These are phyloP conservation scores for Channa striata DNA, from an alignment of 2,797 vertebrate genomes.

Conservation along the genomic window DNA sequence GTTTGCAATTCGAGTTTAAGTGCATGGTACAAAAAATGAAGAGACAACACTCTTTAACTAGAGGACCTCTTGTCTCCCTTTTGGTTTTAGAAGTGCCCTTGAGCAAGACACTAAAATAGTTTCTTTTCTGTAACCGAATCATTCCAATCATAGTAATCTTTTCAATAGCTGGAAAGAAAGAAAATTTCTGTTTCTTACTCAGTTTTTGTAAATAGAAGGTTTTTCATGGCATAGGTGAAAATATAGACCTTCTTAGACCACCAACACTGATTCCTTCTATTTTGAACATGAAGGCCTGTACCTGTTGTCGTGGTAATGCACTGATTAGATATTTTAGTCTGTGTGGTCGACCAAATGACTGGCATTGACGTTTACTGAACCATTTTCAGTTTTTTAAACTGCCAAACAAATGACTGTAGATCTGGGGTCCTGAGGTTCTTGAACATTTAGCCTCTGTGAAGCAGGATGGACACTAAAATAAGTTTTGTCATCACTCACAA, in stretches of 20 bases:
- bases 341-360: no score
- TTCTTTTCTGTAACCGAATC: conserved; percentile 2
- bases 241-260: no score
- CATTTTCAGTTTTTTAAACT: no score
- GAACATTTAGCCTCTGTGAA: neutral
- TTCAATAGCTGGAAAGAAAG: neutral
- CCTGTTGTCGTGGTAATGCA: no score
- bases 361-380: no score
- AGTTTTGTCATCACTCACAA: neutral
- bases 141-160: no score
- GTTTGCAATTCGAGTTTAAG: conserved; percentile 13
- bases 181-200: no score
- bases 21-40: neutral
- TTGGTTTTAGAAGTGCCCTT: conserved; percentile 4
- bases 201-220: no score
- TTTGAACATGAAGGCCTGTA: no score
- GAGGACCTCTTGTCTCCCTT: neutral
- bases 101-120: conserved; percentile 1
- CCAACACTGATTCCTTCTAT: neutral
- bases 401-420: neutral
- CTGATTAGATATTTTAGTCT: no score
- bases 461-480: neutral
- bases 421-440: neutral
- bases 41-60: conserved; percentile 1
- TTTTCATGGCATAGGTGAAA: no score